Base-by-base conservation (phyloP, 1,140 invertebrate genomes). In the Drosophila kepulauana region DNA sequence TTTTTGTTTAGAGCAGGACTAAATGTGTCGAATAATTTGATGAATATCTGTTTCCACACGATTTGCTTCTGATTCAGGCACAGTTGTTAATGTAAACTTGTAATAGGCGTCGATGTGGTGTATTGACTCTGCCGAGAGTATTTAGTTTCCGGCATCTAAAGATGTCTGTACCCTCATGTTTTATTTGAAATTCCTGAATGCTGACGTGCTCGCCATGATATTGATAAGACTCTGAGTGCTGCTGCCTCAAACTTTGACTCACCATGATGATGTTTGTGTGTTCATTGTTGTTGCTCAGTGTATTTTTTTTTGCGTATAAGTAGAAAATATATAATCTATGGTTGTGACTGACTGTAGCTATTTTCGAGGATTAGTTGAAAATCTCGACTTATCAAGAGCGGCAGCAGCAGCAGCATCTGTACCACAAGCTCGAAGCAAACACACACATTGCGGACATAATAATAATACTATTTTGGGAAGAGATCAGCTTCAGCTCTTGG, bases 361-460 rank as follows among this genome's bases (percentile, higher is more conserved):
- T 76, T 75, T 58, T 66, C 62, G 61, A 48, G 49, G 75, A 67
- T 81, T 81, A 81, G 79, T 81, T 79, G 70, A 66, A 69, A 76
- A 79, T 79, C 73, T 69, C 73, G 61, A 76, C 73, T 81, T 81
- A 76, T 76, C 63, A 71, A 38, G 65, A 68, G 59, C 77, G 43
- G 58, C 43, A 38, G 28, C 49, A 52, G 51, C 16, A 51, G 46
- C 43, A 43, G 30, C 51, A 54, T 30, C 38, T 43, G 41, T 43
- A 43, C 49, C 35, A 30, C 20, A 65, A 25, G 11, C 56, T 65
- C 67, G 30, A 58, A 57, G 64, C 38, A 52, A 57, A 56, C 54
- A 45, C 28, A 54, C 28, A 58, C 15, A 52, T 52, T 49, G 13
- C 38, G 49, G 15, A 51, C 28, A 41, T 33, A 56, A 35, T 35